Evolutionary conservation across 2,888 invertebrate genomes (phyloP), one percentile per base, ranked within the genome.

Genomic region (Theristus sp.): DNA sequence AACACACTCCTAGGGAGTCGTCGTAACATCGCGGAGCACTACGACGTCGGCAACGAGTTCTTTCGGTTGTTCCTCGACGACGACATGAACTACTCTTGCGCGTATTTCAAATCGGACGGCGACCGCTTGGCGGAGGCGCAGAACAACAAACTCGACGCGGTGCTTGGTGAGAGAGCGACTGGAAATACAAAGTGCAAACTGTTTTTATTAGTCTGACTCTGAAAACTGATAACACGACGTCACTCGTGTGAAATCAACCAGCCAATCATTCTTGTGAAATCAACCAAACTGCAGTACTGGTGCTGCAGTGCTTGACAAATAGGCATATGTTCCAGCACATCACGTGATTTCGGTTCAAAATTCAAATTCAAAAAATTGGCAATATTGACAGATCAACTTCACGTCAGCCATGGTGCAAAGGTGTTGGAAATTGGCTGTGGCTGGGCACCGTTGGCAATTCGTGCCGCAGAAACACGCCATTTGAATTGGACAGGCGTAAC

Each of bases 11-110:
- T 24, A 6, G 55, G 55, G 3, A 55, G 55, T 24, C 3, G n/a
- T 25, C 20, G 27, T 3, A 55, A 55, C n/a, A 55, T 55, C 55
- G 26, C 13, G 6, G 55, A 55, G 55, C 55, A 55, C 27, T 55
- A 55, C 27, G 55, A 55, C 55, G 55, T 55, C 3, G 55, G 55
- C 55, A 55, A 55, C n/a, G 55, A 3, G 6, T 55, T 55, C 55
- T 55, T 49, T 24, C 20, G 17, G 28, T 17, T 29, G 17, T 55
- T 55, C n/a, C 55, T 55, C 26, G 55, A 55, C 55, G 26, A 55
- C 25, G 27, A 13, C 29, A 55, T 55, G 55, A 55, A 29, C 29
- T 55, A 55, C 55, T 55, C 29, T 3, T 26, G 55, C 27, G 55
- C 55, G 22, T 24, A 22, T 6, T 55, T 55, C 55, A 24, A 24